Evolutionary conservation across 2,888 invertebrate genomes (phyloP), one percentile per base, ranked within the genome.

Genomic region (Macrosoma leucophasiata): DNA sequence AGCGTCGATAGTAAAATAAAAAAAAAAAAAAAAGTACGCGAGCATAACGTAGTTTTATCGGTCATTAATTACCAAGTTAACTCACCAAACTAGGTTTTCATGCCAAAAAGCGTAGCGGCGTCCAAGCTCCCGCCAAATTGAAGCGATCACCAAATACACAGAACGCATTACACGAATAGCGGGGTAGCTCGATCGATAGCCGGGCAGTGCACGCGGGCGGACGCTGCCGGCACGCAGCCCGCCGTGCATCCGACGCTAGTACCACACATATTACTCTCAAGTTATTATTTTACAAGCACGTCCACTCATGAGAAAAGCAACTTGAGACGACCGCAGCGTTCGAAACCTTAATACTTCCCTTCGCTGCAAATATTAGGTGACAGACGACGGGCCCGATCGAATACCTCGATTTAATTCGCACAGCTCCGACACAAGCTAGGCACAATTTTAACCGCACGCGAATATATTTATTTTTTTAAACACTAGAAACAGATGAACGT

Each of bases 271-370:
- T 69, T 72, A 76, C 68, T 82, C 74, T 74, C 76, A 75, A 78
- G 77, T 82, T 82, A 82, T 84, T 77, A 82, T 70, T 81, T 79
- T 79, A 79, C 81, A 78, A 70, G 73, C 75, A 76, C 73, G 77
- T 81, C 77, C 81, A 82, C 79, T 81, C 84, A 82, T 82, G 84
- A 82, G 84, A 84, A 84, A 84, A 79, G 84, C 75, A 82, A 84
- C 78, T 57, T 70, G 84, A 84, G 77, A 81, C 79, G 82, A 84
- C 84, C 84, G 76, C 82, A 84, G 65, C 68, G 77, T 65, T 74
- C 78, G 82, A 84, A 82, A 82, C 84, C 84, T 81, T 81, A 84
- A 75, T 82, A 82, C 82, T 81, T 81, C 82, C 82, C 81, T 82
- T 79, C 77, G 72, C 64, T 79, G 73, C 74, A 75, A 74, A 84